Conservation (phyloP, 2,113 vertebrate genomes). For the Sakesphorus luctuosus region DNA sequence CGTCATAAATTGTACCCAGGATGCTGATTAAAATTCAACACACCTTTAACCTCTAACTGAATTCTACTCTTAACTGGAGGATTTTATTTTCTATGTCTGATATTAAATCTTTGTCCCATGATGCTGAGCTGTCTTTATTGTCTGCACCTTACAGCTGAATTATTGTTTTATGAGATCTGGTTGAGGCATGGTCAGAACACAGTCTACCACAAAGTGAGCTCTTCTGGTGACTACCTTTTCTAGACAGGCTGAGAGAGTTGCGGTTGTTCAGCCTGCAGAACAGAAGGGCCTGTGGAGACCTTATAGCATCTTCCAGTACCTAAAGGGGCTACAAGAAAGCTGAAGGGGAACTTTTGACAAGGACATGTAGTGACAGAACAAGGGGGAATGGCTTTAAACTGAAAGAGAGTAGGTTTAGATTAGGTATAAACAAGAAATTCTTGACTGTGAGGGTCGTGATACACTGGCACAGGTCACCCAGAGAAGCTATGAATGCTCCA, state of each 20-base stretch:
- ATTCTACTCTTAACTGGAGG: neutral
- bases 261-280: neutral
- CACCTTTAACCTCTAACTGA: neutral
- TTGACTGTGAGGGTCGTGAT: neutral
- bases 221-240: neutral
- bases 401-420: neutral
- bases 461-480: too few relatives aligned
- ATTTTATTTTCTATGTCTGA: neutral
- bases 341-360: neutral
- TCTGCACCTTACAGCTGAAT: neutral
- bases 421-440: neutral
- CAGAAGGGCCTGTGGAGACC: neutral
- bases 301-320: neutral
- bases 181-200: neutral
- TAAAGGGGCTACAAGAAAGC: neutral
- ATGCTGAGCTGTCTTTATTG: neutral
- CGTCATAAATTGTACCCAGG: neutral
- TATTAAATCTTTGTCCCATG: neutral
- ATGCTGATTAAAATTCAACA: neutral
- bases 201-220: neutral
- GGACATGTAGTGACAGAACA: neutral
- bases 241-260: neutral
- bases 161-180: neutral
- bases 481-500: neutral
- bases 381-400: neutral